Conservation (phyloP, 2,797 vertebrate genomes). For the Enteromius radiatus region DNA sequence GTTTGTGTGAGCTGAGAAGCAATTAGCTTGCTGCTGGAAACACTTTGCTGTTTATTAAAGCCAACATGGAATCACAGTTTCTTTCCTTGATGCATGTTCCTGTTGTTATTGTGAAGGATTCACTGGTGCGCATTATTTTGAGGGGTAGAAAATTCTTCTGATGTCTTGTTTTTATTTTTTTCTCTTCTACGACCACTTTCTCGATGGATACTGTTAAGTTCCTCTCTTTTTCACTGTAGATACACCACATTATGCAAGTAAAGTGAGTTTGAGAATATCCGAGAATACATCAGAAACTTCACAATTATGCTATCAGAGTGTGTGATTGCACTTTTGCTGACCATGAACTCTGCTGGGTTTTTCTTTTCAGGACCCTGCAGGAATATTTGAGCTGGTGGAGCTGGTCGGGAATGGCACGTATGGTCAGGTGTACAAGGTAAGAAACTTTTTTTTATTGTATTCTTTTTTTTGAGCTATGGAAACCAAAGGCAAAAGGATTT, state of each 20-base stretch:
- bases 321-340: neutral
- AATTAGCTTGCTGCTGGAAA: slow-evolving; percentile 22
- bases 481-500: neutral
- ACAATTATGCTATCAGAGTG: neutral
- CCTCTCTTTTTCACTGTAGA: neutral
- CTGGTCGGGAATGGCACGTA: slow-evolving; percentile 89
- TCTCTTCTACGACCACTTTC: too few relatives aligned
- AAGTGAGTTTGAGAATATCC: neutral
- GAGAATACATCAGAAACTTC: neutral
- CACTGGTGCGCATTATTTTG: neutral
- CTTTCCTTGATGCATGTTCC: neutral
- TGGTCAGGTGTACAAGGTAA: slow-evolving; percentile 88
- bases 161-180: neutral
- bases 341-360: neutral
- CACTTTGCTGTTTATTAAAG: slow-evolving; percentile 13
- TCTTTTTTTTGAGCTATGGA: neutral
- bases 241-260: neutral
- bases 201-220: neutral
- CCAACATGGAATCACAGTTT: slow-evolving; percentile 11
- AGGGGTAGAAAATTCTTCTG: neutral
- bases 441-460: neutral
- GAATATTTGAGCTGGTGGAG: slow-evolving; percentile 88
- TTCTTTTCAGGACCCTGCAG: slow-evolving; percentile 81
- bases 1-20: slow-evolving; percentile 28
- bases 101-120: slow-evolving; percentile 19